These are phyloP conservation scores for Enteromius fasciolatus DNA, from an alignment of 2,797 vertebrate species.

Conservation along the genomic window DNA sequence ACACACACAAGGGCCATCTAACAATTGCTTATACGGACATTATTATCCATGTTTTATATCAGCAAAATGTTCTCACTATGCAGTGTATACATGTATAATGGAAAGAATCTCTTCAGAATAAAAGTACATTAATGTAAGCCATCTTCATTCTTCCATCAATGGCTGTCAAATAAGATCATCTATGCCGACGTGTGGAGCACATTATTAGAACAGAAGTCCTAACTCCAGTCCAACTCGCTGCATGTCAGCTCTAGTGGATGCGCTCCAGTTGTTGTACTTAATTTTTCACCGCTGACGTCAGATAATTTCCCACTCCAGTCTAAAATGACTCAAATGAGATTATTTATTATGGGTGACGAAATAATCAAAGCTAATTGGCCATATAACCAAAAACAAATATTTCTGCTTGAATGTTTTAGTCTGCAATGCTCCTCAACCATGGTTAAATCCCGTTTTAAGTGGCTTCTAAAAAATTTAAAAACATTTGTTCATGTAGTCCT, in stretches of 20 bases:
- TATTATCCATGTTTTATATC: neutral
- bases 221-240: neutral
- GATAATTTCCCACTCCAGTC: conserved; percentile 30
- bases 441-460: neutral
- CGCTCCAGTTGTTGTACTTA: conserved; percentile 39
- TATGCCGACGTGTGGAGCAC: neutral
- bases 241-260: conserved; percentile 11
- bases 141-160: conserved; percentile 4
- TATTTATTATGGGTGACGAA: conserved; percentile 33
- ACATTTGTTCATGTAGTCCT: neutral
- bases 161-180: conserved; percentile 20
- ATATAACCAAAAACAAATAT: neutral
- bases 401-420: neutral
- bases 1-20: neutral
- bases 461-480: neutral
- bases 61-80: neutral
- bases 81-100: neutral
- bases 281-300: conserved; percentile 44
- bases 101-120: neutral
- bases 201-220: neutral
- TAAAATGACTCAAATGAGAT: conserved; percentile 38
- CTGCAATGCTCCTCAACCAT: neutral
- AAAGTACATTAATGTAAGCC: neutral
- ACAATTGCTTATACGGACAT: neutral
- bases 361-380: neutral